Base-by-base conservation (phyloP, 2,797 vertebrate species). In the Megaceryle alcyon region DNA sequence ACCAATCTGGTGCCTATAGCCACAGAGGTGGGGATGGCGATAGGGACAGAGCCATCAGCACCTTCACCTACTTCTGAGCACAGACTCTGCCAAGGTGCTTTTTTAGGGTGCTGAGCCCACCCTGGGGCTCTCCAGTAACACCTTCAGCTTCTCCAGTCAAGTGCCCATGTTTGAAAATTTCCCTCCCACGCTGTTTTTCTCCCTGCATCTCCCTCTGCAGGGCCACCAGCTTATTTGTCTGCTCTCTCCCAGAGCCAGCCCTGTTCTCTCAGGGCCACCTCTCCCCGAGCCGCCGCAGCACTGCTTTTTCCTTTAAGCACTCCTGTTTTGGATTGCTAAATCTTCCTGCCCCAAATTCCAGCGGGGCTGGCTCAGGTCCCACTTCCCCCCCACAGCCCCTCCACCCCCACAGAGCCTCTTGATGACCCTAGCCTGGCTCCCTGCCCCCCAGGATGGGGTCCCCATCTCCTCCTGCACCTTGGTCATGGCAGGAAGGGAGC, bases 271-370 rank as follows among this genome's bases (percentile, higher is more conserved):
- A 5, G 75, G 92, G 83, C 71, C 1, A 26, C 78, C 83, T 63
- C 83, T 65, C 73, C 56, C 81, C 3, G 13, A 66, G 77, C 72
- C 3, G 2, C 25, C 1, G 0, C 59, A 61, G 59, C 69, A 82
- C 76, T 60, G 26, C 26, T 53, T 93, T 92, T 92, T 79, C 82
- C 90, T 79, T 88, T 86, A 79, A 84, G 83, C 37, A 35, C 86
- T 95, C 1, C 0, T 86, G 64, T 61, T 95, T 93, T 92, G 75
- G 82, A 94, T 80, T 85, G 60, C 89, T 91, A 92, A 92, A 94
- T 86, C 92, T 64, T 93, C 60, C 91, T 92, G 89, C 64, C 68
- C 91, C 91, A 87, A 44, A 94, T 94, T 69, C 84, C 89, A 68
- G 78, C 15, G 1, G 65, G 69, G 60, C 68, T 63, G 60, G 82